Percentiles rank a stretch among this genome's conserved stretches.
Conservation (phyloP, 2,888 invertebrate species). For the Hypercompe scribonia region DNA sequence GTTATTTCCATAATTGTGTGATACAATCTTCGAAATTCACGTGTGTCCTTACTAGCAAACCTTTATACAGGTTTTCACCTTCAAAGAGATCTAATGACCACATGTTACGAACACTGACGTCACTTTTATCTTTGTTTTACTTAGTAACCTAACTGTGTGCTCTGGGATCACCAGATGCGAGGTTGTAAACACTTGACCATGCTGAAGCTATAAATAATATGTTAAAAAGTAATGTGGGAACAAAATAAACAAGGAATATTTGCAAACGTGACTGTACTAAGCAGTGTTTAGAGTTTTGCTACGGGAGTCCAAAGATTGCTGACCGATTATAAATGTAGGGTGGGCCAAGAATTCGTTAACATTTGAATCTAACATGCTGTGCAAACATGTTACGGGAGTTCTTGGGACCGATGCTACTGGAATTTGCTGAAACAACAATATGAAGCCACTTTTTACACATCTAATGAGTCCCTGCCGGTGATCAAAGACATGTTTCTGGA, state of each 20-base stretch:
- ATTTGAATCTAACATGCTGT: no score
- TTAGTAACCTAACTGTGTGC: slow-evolving; percentile 32
- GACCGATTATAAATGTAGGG: neutral
- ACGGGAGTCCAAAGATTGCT: neutral
- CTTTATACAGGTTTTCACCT: slow-evolving; percentile 22
- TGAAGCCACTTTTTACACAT: no score
- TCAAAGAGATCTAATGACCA: slow-evolving; percentile 18
- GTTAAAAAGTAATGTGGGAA: slow-evolving; percentile 12
- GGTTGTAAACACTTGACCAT: slow-evolving; percentile 22
- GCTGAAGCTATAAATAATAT: slow-evolving; percentile 26
- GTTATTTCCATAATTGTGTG: neutral
- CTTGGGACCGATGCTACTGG: no score
- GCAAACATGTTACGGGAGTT: no score
- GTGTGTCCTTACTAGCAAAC: neutral
- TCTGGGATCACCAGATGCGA: slow-evolving; percentile 26
- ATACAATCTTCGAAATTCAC: neutral
- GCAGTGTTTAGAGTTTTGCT: neutral
- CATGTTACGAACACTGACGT: slow-evolving; percentile 30
- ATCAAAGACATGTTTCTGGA: no score
- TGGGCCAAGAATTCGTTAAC: no score
- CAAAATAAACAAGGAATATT: neutral
- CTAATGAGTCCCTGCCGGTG: no score
- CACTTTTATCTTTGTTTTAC: slow-evolving; percentile 39
- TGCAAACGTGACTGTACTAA: neutral
- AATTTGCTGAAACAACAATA: no score